Percentiles rank a stretch among this genome's conserved stretches.
These are phyloP conservation scores for Temnothorax curvispinosus DNA, from an alignment of 1,140 invertebrate species.

Conservation along the genomic window DNA sequence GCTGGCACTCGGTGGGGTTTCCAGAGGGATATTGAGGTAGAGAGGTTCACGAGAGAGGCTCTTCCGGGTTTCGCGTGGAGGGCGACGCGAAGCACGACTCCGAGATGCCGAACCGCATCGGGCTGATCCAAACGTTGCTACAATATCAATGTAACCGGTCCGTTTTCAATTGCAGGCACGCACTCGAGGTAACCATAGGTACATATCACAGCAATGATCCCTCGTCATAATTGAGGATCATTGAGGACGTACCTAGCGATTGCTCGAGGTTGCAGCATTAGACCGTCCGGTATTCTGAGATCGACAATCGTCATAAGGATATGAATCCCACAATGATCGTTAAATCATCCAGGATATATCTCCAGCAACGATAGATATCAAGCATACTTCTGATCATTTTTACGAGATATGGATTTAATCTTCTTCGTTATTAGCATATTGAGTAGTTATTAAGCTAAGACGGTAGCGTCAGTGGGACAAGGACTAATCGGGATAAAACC, in stretches of 20 bases:
- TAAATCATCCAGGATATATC: constrained; percentile 19
- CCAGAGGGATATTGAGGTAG: constrained; percentile 35
- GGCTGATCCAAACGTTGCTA: neutral
- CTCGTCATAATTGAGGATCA: constrained; percentile 49
- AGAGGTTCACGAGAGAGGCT: neutral
- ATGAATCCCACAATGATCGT: constrained; percentile 21
- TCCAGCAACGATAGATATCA: neutral
- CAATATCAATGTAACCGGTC: neutral
- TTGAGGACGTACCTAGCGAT: constrained; percentile 39
- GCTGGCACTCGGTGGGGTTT: constrained; percentile 25
- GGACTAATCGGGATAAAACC: constrained; percentile 1
- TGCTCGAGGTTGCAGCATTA: constrained; percentile 21
- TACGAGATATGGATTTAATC: neutral
- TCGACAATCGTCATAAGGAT: constrained; percentile 36
- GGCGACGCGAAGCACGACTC: neutral
- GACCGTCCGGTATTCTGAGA: constrained; percentile 1
- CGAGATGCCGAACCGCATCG: neutral
- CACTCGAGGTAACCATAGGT: constrained; percentile 19
- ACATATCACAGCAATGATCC: constrained; percentile 34
- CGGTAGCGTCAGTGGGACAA: neutral
- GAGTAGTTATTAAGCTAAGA: neutral
- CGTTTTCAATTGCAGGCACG: constrained; percentile 35
- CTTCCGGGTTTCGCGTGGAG: neutral
- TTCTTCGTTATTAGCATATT: constrained; percentile 16
- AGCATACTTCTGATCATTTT: neutral